Evolutionary conservation across 2,797 vertebrate genomes (phyloP), one percentile per base, ranked within the genome.

Genomic region (Trichosurus vulpecula): DNA sequence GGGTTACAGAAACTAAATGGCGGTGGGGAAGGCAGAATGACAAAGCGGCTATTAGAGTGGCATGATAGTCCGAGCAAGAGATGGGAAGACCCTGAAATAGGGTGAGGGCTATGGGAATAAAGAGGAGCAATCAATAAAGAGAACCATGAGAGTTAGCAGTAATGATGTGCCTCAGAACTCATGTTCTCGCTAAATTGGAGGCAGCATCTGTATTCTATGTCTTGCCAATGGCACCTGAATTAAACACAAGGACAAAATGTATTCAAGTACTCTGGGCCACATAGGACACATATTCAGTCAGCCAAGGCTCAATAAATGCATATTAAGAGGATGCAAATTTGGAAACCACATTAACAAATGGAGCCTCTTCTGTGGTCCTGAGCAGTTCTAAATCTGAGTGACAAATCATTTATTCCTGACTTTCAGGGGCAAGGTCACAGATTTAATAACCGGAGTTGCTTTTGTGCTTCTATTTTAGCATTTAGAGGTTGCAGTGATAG

Each of bases 261-360:
- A 52, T 90, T 52, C 90, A 90, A 54, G 90, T 52, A 52, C 51
- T 93, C 81, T 93, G 94, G 90, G 93, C 54, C 91, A 94, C 0
- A 81, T 94, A 94, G 90, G 96, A 61, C 66, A 74, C 66, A 81
- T 95, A 91, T 97, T 97, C 91, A 96, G 95, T 90, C 52, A 90
- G 19, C 35, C 90, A 90, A 90, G 41, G 30, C 53, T 52, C 95
- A 97, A 97, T 97, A 97, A 97, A 95, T 55, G 97, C 51, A 95
- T 96, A 97, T 97, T 97, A 97, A 97, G 74, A 95, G 57, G 97
- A 52, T 96, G 95, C 97, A 97, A 98, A 97, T 97, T 94, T 94
- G 96, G 91, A 91, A 98, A 95, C 94, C 95, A 97, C 94, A 97
- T 97, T 98, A 98, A 98, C 96, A 98, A 98, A 97, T 96, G 96